These are phyloP conservation scores for Drosophila orena DNA, from an alignment of 1,140 invertebrate species.

Conservation along the genomic window DNA sequence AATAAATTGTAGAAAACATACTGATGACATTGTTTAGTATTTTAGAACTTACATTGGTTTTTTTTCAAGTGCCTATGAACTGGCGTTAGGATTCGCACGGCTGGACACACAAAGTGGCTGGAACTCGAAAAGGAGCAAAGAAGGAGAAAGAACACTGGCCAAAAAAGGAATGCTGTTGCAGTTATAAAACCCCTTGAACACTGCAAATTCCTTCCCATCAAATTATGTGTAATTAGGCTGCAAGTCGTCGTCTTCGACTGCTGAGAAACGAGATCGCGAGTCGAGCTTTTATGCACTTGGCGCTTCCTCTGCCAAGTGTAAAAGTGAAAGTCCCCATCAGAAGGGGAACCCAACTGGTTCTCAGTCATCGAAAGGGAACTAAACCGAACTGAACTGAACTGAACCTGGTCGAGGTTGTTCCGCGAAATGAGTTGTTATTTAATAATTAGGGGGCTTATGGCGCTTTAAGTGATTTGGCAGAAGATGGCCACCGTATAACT, in stretches of 20 bases:
- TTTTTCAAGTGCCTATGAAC: background rate
- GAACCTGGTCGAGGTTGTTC: conserved; percentile 24
- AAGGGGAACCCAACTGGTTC: conserved; percentile 43
- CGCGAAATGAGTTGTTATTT: conserved; percentile 29
- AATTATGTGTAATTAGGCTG: conserved; percentile 81
- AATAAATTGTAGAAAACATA: background rate
- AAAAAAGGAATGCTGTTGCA: conserved; percentile 46
- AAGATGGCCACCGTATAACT: background rate
- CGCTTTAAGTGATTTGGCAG: conserved; percentile 11
- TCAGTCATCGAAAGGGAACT: conserved; percentile 4
- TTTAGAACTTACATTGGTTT: background rate
- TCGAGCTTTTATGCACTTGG: conserved; percentile 40
- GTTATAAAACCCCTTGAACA: conserved; percentile 24
- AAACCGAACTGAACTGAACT: conserved; percentile 21
- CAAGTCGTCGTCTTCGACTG: conserved; percentile 44
- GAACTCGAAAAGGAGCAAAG: conserved; percentile 5
- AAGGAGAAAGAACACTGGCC: conserved; percentile 12
- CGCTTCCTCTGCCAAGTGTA: conserved; percentile 41
- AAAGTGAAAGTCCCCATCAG: conserved; percentile 55
- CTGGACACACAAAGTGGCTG: conserved; percentile 64
- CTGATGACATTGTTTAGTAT: background rate
- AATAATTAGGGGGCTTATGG: conserved; percentile 3
- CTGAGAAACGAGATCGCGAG: conserved; percentile 34
- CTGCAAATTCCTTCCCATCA: conserved; percentile 60
- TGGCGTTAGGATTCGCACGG: conserved; percentile 80